These are phyloP conservation scores for Premnoplex brunnescens DNA, from an alignment of 2,797 vertebrate species.

Conservation along the genomic window DNA sequence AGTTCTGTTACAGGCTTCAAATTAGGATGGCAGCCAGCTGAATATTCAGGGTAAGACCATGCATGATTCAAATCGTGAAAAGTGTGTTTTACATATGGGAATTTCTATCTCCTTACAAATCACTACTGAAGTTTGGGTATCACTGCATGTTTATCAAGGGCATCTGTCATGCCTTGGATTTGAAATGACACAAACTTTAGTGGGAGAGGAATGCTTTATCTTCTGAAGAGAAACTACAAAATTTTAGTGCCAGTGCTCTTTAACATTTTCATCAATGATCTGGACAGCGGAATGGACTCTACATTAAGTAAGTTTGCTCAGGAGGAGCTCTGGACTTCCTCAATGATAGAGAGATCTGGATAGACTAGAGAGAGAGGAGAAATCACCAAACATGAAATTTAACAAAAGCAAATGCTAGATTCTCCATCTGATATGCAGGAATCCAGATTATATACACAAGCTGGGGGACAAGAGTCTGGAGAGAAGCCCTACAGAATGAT, in stretches of 20 bases:
- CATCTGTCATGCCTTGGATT: background rate
- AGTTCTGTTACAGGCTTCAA: background rate
- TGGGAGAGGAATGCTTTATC: background rate
- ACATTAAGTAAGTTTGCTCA: background rate
- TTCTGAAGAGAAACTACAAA: background rate
- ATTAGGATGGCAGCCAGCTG: accelerated
- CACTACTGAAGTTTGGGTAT: background rate
- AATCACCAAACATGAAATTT: background rate
- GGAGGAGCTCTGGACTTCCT: background rate
- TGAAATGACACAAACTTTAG: background rate
- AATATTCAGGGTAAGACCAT: background rate
- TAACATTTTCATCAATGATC: background rate
- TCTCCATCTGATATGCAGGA: background rate
- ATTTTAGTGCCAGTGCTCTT: background rate
- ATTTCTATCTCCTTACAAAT: background rate
- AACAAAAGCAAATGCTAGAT: background rate
- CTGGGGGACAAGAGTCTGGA: accelerated
- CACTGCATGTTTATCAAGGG: background rate
- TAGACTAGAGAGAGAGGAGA: background rate
- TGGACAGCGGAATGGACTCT: accelerated
- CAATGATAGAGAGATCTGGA: background rate
- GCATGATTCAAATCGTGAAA: background rate
- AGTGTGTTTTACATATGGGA: accelerated
- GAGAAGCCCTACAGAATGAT: background rate
- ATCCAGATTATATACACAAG: background rate